Evolutionary conservation across 2,797 vertebrate genomes (phyloP), one percentile per base, ranked within the genome.

Genomic region (Clarias platycephalus): DNA sequence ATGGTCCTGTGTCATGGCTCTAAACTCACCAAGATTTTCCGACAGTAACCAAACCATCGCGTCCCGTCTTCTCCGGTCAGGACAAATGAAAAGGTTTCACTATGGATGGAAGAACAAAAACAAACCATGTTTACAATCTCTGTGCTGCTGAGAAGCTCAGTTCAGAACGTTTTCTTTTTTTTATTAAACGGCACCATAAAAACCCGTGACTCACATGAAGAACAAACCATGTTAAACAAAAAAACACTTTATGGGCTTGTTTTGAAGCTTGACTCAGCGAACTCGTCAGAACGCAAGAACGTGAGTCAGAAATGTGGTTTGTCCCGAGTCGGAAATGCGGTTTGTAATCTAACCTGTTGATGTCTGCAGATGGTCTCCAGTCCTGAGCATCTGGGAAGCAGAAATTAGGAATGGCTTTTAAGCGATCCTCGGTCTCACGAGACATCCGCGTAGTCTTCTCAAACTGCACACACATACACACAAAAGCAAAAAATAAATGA

Each of bases 41-140:
- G 96, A 94, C 98, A 99, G 91, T 99, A 99, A 85, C 98, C 97
- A 91, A 99, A 99, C 96, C 97, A 98, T 85, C 98, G 97, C 90
- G 97, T 97, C 83, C 98, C 98, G 31, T 99, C 98, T 91, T 99
- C 98, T 57, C 97, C 97, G 4, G 98, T 99, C 91, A 99, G 92
- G 78, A 99, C 97, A 18, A 99, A 99, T 79, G 98, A 99, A 93
- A 99, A 99, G 0, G 97, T 99, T 95, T 99, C 98, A 87, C 98
- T 99, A 20, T 22, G 44, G 40, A 53, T 10, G 37, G 24, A 64
- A 63, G 6, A 80, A 64, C 4, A 80, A 53, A n/a, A 80, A 24
- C 20, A 44, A 44, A 44, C 40, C 40, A 44, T 37, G 34, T 40
- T 78, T 62, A 28, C 28, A 20, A 66, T 20, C 62, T 18, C 10